A percentile compares a stretch with the other conserved stretches of the same genome.
phyloP scores from a whole-genome alignment of 2,113 vertebrate genomes.

The Elaphurus davidianus region DNA sequence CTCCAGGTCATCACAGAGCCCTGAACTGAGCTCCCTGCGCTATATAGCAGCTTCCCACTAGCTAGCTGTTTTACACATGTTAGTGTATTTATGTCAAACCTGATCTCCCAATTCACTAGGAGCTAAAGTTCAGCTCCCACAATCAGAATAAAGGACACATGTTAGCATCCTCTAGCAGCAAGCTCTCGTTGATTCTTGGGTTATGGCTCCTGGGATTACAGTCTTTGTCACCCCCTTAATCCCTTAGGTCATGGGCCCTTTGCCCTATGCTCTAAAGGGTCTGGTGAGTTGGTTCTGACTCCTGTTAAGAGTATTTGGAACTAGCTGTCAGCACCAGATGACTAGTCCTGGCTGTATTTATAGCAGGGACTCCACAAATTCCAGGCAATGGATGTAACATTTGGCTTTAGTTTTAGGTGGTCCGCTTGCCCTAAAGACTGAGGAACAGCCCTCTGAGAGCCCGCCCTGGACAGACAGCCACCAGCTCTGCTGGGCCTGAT shows the following conservation, averaged over 20 bases:
- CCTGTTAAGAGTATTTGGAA: not conserved
- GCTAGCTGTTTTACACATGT: not conserved
- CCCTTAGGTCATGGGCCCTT: not conserved
- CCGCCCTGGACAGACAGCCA: fast-evolving
- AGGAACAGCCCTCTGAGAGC: not conserved
- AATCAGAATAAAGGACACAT: not conserved
- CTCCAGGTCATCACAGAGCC: not conserved
- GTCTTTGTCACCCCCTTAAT: not conserved
- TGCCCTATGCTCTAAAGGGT: fast-evolving
- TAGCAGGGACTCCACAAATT: not conserved
- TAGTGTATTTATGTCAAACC: not conserved
- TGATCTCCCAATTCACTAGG: not conserved
- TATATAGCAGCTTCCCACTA: not conserved
- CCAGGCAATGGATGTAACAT: too few species aligned
- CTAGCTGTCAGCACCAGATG: not conserved
- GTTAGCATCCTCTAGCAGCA: not conserved
- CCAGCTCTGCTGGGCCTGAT: not conserved
- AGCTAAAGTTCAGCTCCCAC: not conserved
- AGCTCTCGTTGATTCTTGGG: not conserved
- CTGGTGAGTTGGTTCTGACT: not conserved
- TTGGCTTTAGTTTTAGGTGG: not conserved
- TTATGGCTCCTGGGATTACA: not conserved
- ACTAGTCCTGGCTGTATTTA: not conserved
- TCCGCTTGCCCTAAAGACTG: fast-evolving
- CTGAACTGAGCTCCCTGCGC: not conserved